These are phyloP conservation scores for Cetonia aurata DNA, from an alignment of 2,888 invertebrate species.

Conservation along the genomic window DNA sequence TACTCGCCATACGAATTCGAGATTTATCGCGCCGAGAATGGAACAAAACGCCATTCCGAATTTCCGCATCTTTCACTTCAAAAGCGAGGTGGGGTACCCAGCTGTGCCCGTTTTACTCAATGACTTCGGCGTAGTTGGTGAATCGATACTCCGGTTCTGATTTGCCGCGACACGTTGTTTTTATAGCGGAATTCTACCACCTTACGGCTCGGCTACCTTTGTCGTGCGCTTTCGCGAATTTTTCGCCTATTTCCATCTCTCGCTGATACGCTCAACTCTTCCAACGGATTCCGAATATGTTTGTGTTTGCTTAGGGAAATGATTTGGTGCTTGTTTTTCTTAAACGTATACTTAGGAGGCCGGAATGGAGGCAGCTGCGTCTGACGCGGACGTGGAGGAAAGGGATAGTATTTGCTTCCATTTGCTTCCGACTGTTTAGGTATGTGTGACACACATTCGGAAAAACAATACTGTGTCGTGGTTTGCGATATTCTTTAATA, in stretches of 20 bases:
- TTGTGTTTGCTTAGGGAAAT: conserved; percentile 35
- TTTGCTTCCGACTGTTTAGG: too few relatives aligned
- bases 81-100: conserved; percentile 27
- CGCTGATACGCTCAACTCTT: conserved; percentile 10
- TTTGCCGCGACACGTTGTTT: conserved; percentile 38
- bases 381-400: too few relatives aligned
- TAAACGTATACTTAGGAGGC: conserved; percentile 19
- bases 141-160: conserved; percentile 33
- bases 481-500: too few relatives aligned
- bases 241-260: conserved; percentile 21
- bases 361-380: too few relatives aligned
- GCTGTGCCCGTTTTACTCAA: conserved; percentile 39
- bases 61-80: conserved; percentile 40
- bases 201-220: conserved; percentile 24
- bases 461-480: too few relatives aligned
- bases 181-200: conserved; percentile 33
- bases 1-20: conserved; percentile 36
- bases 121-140: conserved; percentile 36
- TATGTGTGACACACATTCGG: too few relatives aligned
- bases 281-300: conserved; percentile 29
- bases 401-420: too few relatives aligned
- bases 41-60: conserved; percentile 37
- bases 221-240: not conserved
- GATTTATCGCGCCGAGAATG: conserved; percentile 36
- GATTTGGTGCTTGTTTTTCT: conserved; percentile 25